These are phyloP conservation scores for Agrotis ipsilon DNA, from an alignment of 2,888 invertebrate genomes.

Conservation along the genomic window DNA sequence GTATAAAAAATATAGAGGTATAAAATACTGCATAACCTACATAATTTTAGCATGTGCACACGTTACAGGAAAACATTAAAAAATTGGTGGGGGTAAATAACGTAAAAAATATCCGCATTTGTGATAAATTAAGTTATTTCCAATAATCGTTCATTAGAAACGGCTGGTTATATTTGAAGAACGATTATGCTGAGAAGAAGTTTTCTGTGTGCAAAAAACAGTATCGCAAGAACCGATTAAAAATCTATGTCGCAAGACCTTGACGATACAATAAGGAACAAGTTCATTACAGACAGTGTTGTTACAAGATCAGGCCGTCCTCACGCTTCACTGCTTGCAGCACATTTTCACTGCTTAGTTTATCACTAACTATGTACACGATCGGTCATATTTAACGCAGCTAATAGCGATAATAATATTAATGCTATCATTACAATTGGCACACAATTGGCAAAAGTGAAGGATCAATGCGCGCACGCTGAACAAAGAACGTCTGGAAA, in stretches of 20 bases:
- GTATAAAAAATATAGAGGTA: neutral
- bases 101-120: slow-evolving; percentile 2
- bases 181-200: slow-evolving; percentile 27
- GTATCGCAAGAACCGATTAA: slow-evolving; percentile 55
- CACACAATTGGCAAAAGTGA: slow-evolving; percentile 38
- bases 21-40: neutral
- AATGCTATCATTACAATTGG: slow-evolving; percentile 63
- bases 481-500: slow-evolving; percentile 59
- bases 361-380: slow-evolving; percentile 69
- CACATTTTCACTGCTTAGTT: slow-evolving; percentile 74
- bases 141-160: neutral
- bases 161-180: slow-evolving; percentile 1
- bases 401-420: slow-evolving; percentile 65
- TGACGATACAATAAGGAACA: slow-evolving; percentile 70
- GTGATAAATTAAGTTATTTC: neutral
- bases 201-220: slow-evolving; percentile 26
- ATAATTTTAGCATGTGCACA: neutral
- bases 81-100: neutral
- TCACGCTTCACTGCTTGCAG: slow-evolving; percentile 73
- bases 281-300: slow-evolving; percentile 67
- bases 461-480: slow-evolving; percentile 48
- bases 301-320: slow-evolving; percentile 70
- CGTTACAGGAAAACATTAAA: neutral
- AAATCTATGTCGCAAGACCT: slow-evolving; percentile 70
- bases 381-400: slow-evolving; percentile 65